Conservation (phyloP, 1,140 invertebrate species). For the Pararge aegeria region DNA sequence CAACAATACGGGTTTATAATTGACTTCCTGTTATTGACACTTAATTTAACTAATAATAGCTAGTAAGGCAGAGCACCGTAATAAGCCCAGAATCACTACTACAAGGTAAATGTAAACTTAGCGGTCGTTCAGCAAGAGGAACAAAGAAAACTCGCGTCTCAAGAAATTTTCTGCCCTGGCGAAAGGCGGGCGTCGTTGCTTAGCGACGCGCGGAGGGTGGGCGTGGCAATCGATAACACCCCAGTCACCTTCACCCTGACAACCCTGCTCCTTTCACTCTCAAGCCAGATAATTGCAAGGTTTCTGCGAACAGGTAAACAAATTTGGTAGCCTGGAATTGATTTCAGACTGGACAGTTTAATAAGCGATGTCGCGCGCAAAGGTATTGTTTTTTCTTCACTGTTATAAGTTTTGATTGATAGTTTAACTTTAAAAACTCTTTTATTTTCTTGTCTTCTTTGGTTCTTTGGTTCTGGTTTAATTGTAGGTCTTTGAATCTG, state of each 20-base stretch:
- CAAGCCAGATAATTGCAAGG: slow-evolving; percentile 26
- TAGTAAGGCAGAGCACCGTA: no score
- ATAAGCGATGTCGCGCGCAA: not conserved
- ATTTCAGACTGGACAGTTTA: slow-evolving; percentile 6
- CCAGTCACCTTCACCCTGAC: slow-evolving; percentile 47
- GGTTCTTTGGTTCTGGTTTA: no score
- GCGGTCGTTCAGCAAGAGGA: not conserved
- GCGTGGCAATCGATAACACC: slow-evolving; percentile 74
- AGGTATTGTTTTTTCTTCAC: not conserved
- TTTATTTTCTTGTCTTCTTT: no score
- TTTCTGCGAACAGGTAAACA: slow-evolving; percentile 23
- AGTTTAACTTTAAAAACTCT: no score
- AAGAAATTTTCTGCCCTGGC: slow-evolving; percentile 41
- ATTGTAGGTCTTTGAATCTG: no score
- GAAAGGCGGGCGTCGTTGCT: slow-evolving; percentile 49
- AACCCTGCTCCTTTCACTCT: slow-evolving; percentile 52
- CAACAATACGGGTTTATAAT: no score
- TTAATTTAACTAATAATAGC: no score
- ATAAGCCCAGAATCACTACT: no score
- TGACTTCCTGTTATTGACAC: no score
- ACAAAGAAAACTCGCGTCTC: slow-evolving; percentile 1
- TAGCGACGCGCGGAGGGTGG: slow-evolving; percentile 64
- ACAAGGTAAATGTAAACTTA: not conserved
- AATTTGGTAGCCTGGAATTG: slow-evolving; percentile 4
- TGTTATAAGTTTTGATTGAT: no score